A percentile compares a stretch with the other conserved stretches of the same genome.
phyloP scores from a whole-genome alignment of 2,113 vertebrate genomes.

The Cryptomyrus ogoouensis region DNA sequence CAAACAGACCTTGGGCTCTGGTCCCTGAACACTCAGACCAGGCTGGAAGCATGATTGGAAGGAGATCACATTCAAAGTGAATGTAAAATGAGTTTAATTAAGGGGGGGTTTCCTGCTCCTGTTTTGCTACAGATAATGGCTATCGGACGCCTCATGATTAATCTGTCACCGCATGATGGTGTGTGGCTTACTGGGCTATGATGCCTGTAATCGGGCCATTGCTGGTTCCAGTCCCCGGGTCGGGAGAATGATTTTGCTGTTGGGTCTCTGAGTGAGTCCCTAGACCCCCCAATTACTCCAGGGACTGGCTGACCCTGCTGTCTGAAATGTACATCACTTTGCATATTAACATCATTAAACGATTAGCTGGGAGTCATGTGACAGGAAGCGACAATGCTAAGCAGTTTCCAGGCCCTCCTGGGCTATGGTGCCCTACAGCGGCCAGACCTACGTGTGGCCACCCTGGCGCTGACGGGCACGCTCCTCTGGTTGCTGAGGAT shows the following conservation, averaged over 20 bases:
- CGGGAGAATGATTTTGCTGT: not conserved
- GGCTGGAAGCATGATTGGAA: not conserved
- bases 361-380: not conserved
- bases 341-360: not conserved
- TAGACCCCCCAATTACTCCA: not conserved
- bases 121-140: not conserved
- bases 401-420: not conserved
- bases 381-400: not conserved
- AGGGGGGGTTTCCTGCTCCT: not conserved
- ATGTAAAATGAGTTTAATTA: not conserved
- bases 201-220: not conserved
- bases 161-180: not conserved
- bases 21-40: not conserved
- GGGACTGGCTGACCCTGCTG: not conserved
- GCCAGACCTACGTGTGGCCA: constrained; percentile 79
- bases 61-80: not conserved
- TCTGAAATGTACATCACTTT: not conserved
- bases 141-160: not conserved
- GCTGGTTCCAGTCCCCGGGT: not conserved
- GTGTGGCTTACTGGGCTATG: not conserved
- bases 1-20: not conserved
- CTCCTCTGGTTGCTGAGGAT: constrained; percentile 88
- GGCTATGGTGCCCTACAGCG: constrained; percentile 79
- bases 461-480: constrained; percentile 84
- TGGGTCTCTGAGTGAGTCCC: not conserved